Evolutionary conservation across 2,888 invertebrate genomes (phyloP).

Genomic region (Cacoxenus indagator): DNA sequence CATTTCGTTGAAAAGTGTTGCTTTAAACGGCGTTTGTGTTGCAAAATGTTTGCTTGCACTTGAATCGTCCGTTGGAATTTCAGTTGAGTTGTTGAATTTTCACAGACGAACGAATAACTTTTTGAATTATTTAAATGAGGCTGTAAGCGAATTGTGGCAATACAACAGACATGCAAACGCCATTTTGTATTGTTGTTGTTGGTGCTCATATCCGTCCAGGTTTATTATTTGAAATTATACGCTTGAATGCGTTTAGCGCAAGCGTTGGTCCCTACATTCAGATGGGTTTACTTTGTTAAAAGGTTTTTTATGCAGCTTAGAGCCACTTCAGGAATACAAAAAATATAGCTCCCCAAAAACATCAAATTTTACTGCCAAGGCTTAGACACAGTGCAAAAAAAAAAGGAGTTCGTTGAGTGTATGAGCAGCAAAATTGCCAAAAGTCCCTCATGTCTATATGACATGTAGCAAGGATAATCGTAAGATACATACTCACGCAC

Average conservation of each 20-base stretch:
- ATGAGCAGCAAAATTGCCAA: no score
- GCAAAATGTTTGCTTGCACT: constrained; percentile 18
- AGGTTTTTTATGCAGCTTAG: constrained; percentile 41
- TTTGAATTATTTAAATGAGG: constrained; percentile 19
- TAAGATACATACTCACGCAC: constrained; percentile 18
- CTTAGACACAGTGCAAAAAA: no score
- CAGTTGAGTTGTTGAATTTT: not conserved
- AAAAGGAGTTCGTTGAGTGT: no score
- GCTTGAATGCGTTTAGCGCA: not conserved
- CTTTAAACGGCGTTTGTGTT: not conserved
- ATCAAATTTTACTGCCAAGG: no score
- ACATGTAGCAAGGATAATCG: constrained; percentile 33
- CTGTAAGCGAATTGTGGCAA: not conserved
- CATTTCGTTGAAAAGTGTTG: not conserved
- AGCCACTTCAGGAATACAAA: constrained; percentile 20
- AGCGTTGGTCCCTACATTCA: not conserved
- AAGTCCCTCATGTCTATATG: no score
- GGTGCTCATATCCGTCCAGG: not conserved
- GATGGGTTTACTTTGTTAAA: constrained; percentile 34
- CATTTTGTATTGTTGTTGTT: not conserved
- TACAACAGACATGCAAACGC: constrained; percentile 1
- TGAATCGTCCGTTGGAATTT: constrained; percentile 14
- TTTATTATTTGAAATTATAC: constrained; percentile 19
- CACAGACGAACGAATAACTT: constrained; percentile 11
- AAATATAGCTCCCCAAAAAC: not conserved